Evolutionary conservation across 2,797 vertebrate species (phyloP), one percentile per base, ranked within the genome.

Genomic region (Rousettus madagascariensis): DNA sequence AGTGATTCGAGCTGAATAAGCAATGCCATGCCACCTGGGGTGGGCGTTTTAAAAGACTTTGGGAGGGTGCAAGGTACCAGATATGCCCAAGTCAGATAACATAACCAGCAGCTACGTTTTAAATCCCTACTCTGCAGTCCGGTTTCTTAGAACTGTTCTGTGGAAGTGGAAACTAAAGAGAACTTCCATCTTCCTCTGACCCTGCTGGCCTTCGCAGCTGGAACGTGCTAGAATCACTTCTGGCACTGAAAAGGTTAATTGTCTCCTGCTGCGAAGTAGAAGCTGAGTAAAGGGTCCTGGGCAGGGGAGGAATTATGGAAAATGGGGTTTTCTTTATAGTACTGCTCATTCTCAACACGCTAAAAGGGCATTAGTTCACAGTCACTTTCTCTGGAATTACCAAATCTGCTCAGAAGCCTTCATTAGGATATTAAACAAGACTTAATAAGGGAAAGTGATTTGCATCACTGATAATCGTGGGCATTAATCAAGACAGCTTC

Each of bases 371-470:
- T 98, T 98, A 98, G 98, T 98, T 98, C 98, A 98, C 97, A 98
- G 98, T 97, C 98, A 98, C 98, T 99, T 99, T 99, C 98, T 98
- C 97, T 98, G 98, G 98, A 99, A 99, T 99, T 98, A 99, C 98
- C 99, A 99, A 99, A 99, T 99, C 99, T 99, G 99, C 99, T 99
- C 99, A 98, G 99, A 99, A 99, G 99, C 98, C 99, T 99, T 99
- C 99, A 99, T 99, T 99, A 99, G 98, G 99, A 99, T 99, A 99
- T 99, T 99, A 99, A 99, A 99, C 99, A 99, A 99, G 99, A 99
- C 99, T 99, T 99, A 99, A 99, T 99, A 99, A 99, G 99, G 99
- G 99, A 99, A 99, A 99, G 99, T 99, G 99, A 99, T 99, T 99
- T 99, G 99, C 99, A 99, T 99, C 97, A 97, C 99, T 99, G 99